Base-by-base conservation (phyloP, 2,113 vertebrate species). In the Lophius piscatorius region DNA sequence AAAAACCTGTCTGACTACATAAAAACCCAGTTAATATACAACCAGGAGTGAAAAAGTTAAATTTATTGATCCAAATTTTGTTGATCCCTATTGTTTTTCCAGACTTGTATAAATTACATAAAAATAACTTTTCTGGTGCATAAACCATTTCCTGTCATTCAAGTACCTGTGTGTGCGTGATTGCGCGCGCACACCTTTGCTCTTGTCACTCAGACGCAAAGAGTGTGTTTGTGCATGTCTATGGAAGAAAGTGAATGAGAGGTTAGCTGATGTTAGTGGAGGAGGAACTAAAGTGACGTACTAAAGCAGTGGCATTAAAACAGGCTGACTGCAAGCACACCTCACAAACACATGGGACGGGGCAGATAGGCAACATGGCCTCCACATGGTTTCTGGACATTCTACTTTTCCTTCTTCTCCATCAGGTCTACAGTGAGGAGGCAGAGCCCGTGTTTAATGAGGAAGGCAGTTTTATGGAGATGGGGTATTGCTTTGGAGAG, bases 401-500 rank as follows among this genome's bases (percentile, higher is more conserved):
- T 35, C 49, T 88, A 22, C 66, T 90, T 22, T 22, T 63, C 18
- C 4, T 87, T 22, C 66, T 90, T 26, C 47, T 90, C 39, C 47
- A 17, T 21, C 51, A 26, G 7, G 45, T 65, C 45, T 10, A 20
- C 40, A n/a, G 79, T 17, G 35, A 81, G 31, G 70, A 77, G 23
- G 54, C 35, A 5, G 66, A 82, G 17, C 63, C 39, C 0, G 14
- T 61, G n/a, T 80, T 91, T 35, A 83, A 35, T 24, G 46, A 34
- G 6, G 14, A 64, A n/a, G 51, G 78, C 4, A 57, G 5, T 9
- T 2, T 1, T 1, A 22, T 90, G 1, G 74, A 87, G 40, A 63
- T 90, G 56, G 89, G 89, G 0, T 89, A 82, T 44, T 92, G 91
- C 47, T 90, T 92, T 0, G 87, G 46, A 40, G 70, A 54, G 40